Evolutionary conservation across 2,797 vertebrate genomes (phyloP).

Genomic region (Champsocephalus gunnari): DNA sequence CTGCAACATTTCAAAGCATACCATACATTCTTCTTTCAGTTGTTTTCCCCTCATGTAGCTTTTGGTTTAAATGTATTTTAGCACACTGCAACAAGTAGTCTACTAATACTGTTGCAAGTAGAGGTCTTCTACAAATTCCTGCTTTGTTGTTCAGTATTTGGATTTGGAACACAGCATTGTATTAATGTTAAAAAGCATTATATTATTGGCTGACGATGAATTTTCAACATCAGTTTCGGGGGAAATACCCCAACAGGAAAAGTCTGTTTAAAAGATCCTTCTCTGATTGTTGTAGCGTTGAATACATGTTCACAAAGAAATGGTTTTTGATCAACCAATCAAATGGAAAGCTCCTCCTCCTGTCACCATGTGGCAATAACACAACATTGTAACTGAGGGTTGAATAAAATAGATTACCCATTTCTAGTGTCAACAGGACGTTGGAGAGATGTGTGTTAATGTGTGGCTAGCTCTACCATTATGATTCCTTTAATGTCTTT

Average conservation of each 20-base stretch:
- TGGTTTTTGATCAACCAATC: too few species aligned
- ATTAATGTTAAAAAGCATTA: background rate
- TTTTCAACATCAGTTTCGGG: background rate
- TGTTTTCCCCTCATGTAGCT: background rate
- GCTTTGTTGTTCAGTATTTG: background rate
- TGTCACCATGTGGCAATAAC: background rate
- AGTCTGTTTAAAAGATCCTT: background rate
- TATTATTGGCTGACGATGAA: background rate
- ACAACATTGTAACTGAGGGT: background rate
- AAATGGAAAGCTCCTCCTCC: too few species aligned
- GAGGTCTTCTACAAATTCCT: background rate
- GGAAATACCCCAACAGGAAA: background rate
- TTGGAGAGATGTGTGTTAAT: too few species aligned
- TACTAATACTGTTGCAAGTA: background rate
- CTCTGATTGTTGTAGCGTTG: background rate
- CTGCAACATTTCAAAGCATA: slow-evolving; percentile 5
- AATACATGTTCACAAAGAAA: too few species aligned
- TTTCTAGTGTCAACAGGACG: background rate
- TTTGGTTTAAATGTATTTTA: background rate
- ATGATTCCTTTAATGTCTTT: background rate
- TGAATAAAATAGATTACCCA: background rate
- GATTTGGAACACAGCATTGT: background rate
- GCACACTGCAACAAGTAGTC: background rate
- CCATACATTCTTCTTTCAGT: background rate
- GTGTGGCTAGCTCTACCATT: too few species aligned